phyloP scores from a whole-genome alignment of 2,888 invertebrate genomes.

The Lottia scabra region DNA sequence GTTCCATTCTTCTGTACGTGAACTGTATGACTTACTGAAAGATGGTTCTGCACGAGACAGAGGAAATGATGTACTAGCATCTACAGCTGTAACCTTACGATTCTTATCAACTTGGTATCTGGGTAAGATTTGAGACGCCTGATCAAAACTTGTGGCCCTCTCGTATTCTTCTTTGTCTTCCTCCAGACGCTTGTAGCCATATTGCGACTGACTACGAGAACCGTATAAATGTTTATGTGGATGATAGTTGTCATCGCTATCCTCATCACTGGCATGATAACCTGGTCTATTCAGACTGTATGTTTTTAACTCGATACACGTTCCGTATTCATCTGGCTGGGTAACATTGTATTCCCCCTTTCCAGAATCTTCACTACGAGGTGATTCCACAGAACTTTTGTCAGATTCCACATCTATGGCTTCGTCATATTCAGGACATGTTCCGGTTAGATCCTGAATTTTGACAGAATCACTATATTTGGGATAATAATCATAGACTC shows the following conservation, averaged over 20 bases:
- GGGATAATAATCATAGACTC: constrained; percentile 46
- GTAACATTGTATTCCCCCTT: constrained; percentile 24
- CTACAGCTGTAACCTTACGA: no score
- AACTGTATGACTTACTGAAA: no score
- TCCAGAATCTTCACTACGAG: constrained; percentile 48
- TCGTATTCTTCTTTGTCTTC: constrained; percentile 7
- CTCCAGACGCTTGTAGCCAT: background rate
- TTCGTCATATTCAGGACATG: constrained; percentile 45
- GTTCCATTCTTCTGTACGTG: no score
- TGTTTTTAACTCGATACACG: constrained; percentile 44
- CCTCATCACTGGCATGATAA: background rate
- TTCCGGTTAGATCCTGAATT: constrained; percentile 21
- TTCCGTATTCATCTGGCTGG: constrained; percentile 27
- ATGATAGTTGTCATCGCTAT: constrained; percentile 11
- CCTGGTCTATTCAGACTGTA: constrained; percentile 15
- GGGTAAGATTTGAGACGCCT: constrained; percentile 1
- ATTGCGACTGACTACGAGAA: background rate
- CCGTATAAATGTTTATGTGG: constrained; percentile 8
- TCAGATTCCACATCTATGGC: constrained; percentile 49
- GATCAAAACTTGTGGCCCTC: background rate
- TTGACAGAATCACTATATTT: constrained; percentile 18
- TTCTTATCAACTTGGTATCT: background rate
- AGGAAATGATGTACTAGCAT: no score
- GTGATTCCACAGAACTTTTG: constrained; percentile 48
- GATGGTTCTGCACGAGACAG: no score